Evolutionary conservation across 1,140 invertebrate genomes (phyloP), one percentile per base, ranked within the genome.

Genomic region (Drosophila arizonae): DNA sequence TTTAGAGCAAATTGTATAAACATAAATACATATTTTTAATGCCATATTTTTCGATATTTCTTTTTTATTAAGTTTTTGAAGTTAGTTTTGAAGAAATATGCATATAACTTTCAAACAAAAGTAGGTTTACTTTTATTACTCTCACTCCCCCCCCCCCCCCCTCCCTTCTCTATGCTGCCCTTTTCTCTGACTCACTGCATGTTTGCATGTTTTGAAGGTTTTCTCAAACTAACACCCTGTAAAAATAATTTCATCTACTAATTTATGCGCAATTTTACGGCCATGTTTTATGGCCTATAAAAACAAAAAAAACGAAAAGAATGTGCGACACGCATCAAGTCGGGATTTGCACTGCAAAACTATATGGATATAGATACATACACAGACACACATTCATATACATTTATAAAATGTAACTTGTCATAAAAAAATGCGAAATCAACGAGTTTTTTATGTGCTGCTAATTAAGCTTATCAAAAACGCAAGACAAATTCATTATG

Each of bases 381-480:
- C 10, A 39, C 10, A n/a, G 17, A 39, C 11, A 13, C 4, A 39
- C 36, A 39, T 39, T 8, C 33, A 13, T 13, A 39, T 39, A 39
- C 11, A 39, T 39, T 3, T 39, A 39, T 11, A 43, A 63, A 56
- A 55, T 55, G 41, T 57, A 65, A 72, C 69, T 51, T 60, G 64
- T 39, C 70, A 72, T 63, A 58, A 50, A 67, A 65, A 61, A 61
- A 56, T 50, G 41, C 46, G 57, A 69, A 71, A 71, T 64, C 57
- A 57, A 45, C 66, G 55, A 33, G 39, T 77, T 77, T 60, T 77
- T 74, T 73, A 56, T 68, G 45, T 69, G 55, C 58, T 77, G 75
- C 64, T 76, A 76, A 79, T 79, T 76, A 74, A 57, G 65, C 56
- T 74, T 77, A 77, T 77, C 71, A 69, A 67, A 69, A 68, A 33